phyloP scores from a whole-genome alignment of 2,797 vertebrate species.

The Centroberyx gerrardi region DNA sequence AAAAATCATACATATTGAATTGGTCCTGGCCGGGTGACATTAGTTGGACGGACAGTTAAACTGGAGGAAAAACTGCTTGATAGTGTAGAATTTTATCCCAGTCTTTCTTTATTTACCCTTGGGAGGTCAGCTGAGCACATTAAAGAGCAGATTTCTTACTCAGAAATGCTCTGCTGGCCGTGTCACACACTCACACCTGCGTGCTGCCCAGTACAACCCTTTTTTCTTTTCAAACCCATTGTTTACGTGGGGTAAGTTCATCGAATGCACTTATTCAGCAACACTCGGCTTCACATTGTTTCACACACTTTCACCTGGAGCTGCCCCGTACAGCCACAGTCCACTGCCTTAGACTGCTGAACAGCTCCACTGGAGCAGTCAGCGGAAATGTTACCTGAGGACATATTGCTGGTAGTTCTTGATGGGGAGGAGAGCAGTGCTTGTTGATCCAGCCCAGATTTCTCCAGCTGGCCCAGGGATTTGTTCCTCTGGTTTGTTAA shows the following conservation, averaged over 20 bases:
- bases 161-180: slow-evolving; percentile 5
- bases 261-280: slow-evolving; percentile 17
- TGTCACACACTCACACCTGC: background rate
- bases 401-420: background rate
- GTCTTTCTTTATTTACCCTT: background rate
- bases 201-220: background rate
- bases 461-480: background rate
- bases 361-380: slow-evolving; percentile 23
- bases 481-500: background rate
- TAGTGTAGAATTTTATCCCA: no score
- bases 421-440: background rate
- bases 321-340: slow-evolving; percentile 10
- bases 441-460: background rate
- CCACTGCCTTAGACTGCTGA: slow-evolving; percentile 33
- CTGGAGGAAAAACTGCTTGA: no score
- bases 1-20: slow-evolving; percentile 25
- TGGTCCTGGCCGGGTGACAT: background rate
- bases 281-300: slow-evolving; percentile 41
- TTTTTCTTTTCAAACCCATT: slow-evolving; percentile 28
- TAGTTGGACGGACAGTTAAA: no score
- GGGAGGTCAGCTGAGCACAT: slow-evolving; percentile 19
- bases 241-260: slow-evolving; percentile 33
- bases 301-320: slow-evolving; percentile 22
- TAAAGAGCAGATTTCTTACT: slow-evolving; percentile 12
- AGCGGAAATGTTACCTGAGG: slow-evolving; percentile 24